Evolutionary conservation across 92 coral and sea anemone species (phyloP), one percentile per base, ranked within the genome.

Genomic region (Heliopora coerulea): DNA sequence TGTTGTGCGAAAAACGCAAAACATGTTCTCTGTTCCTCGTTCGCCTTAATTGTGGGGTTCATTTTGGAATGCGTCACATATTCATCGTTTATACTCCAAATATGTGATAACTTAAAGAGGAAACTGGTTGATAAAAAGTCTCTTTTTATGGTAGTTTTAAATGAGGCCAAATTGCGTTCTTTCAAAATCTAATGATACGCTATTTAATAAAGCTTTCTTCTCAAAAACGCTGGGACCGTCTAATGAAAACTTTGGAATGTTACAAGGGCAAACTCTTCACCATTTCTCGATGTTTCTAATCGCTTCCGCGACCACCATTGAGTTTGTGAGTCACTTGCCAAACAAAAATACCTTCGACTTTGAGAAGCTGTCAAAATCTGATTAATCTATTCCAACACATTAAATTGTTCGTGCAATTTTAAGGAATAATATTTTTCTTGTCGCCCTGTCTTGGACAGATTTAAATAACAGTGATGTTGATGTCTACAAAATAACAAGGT

Each of bases 101-200:
- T n/a, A n/a, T n/a, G n/a, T n/a, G n/a, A n/a, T n/a, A n/a, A n/a
- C n/a, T n/a, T n/a, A n/a, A n/a, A n/a, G n/a, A n/a, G n/a, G n/a
- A n/a, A n/a, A n/a, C n/a, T n/a, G n/a, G n/a, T n/a, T n/a, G n/a
- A n/a, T n/a, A n/a, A n/a, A n/a, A n/a, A n/a, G n/a, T n/a, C n/a
- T 74, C 81, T 63, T 82, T 80, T 20, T 62, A 46, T 48, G 84
- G 72, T 26, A 39, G 50, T 5, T 17, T 49, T 24, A 80, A 31
- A 37, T 37, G 12, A 1, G 3, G 60, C 29, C 3, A 11, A 54
- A 19, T 11, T 19, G 24, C 9, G 3, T 54, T 0, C 24, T 54
- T 21, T 54, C 19, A 54, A 10, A 54, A 19, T 3, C 12, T 54
- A 54, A 54, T 54, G 60, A 54, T 54, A 23, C 19, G 19, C 0